Evolutionary conservation across 35 echinoderm and acorn worm species (phyloP).

Genomic region (Amphiura filiformis): DNA sequence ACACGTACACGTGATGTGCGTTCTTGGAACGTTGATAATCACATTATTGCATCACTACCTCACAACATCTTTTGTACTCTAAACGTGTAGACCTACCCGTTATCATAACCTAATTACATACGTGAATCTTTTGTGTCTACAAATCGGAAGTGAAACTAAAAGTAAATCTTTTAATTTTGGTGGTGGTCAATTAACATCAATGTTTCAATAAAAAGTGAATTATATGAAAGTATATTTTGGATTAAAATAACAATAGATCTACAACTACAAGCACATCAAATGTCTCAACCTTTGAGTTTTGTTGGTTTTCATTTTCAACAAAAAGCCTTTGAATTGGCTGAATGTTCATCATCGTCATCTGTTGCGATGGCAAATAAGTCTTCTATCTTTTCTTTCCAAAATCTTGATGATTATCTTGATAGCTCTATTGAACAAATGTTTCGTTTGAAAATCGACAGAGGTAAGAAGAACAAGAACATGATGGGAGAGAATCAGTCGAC

Average conservation of each 20-base stretch:
- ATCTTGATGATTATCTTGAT: neutral
- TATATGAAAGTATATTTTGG: no score
- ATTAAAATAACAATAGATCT: no score
- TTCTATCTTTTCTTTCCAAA: neutral
- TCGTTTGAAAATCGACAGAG: neutral
- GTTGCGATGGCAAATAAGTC: neutral
- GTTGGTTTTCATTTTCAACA: neutral
- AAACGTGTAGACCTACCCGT: neutral
- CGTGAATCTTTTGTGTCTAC: neutral
- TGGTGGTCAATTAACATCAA: neutral
- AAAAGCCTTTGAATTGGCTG: neutral
- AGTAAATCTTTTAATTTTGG: neutral
- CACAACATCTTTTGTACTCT: neutral
- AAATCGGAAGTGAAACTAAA: neutral
- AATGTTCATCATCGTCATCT: neutral
- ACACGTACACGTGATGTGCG: neutral
- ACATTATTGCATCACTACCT: neutral
- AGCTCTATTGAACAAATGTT: neutral
- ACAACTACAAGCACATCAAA: no score
- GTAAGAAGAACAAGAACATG: slow-evolving; percentile 25
- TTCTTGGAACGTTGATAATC: no score
- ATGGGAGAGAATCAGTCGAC: slow-evolving; percentile 92
- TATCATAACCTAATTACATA: neutral
- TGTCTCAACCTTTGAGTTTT: neutral
- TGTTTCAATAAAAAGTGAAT: no score